Percentiles rank a stretch among this genome's conserved stretches.
phyloP scores from a whole-genome alignment of 2,888 invertebrate genomes.

The Andrena hattorfiana region DNA sequence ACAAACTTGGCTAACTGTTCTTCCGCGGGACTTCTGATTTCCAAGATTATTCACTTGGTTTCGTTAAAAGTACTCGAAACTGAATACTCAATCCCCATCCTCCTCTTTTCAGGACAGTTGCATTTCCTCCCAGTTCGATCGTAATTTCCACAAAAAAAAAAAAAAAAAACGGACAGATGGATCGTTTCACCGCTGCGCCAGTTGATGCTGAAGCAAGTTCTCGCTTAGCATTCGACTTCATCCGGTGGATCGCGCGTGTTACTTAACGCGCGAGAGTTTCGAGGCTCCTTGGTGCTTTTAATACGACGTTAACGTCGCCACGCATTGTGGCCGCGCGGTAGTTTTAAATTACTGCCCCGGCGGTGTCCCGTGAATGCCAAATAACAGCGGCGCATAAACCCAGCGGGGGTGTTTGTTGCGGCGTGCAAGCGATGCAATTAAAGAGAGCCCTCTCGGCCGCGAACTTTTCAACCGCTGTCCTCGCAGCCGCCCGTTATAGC shows the following conservation, averaged over 20 bases:
- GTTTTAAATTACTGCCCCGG: constrained; percentile 60
- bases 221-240: constrained; percentile 13
- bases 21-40: too few relatives aligned
- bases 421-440: constrained; percentile 55
- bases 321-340: constrained; percentile 41
- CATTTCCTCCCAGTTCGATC: too few relatives aligned
- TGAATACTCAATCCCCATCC: neutral
- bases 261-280: constrained; percentile 37
- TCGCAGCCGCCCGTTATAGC: neutral
- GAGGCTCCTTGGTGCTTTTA: constrained; percentile 53
- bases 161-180: too few relatives aligned
- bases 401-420: constrained; percentile 33
- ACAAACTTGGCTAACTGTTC: too few relatives aligned
- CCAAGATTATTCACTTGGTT: too few relatives aligned
- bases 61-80: neutral
- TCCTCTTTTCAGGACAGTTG: too few relatives aligned
- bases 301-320: constrained; percentile 60
- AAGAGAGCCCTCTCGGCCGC: constrained; percentile 35
- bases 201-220: constrained; percentile 22
- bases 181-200: neutral
- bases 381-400: constrained; percentile 53
- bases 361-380: constrained; percentile 58
- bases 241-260: constrained; percentile 30
- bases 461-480: constrained; percentile 40
- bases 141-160: too few relatives aligned